These are phyloP conservation scores for Lepidothrix coronata DNA, from an alignment of 2,113 vertebrate species.

Conservation along the genomic window DNA sequence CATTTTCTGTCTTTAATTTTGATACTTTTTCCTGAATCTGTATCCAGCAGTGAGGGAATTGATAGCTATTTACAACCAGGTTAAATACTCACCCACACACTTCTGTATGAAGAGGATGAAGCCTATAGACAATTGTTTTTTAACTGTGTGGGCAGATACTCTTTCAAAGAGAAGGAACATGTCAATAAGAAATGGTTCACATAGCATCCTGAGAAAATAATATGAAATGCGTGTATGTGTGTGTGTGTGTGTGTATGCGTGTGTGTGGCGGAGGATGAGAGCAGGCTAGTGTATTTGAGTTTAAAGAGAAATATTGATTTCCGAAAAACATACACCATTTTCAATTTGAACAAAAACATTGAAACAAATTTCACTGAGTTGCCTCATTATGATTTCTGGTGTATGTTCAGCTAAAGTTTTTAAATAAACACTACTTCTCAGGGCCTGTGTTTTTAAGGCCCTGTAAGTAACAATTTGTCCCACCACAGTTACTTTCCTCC, in stretches of 20 bases:
- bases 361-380: neutral
- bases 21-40: neutral
- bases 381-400: neutral
- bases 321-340: neutral
- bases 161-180: neutral
- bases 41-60: neutral
- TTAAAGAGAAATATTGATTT: neutral
- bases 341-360: neutral
- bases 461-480: neutral
- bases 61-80: neutral
- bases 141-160: neutral
- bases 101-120: neutral
- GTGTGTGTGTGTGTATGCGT: fast-evolving
- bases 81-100: neutral
- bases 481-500: neutral
- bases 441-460: neutral
- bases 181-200: neutral
- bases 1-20: neutral
- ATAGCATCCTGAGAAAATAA: neutral
- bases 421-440: neutral
- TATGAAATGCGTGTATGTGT: neutral
- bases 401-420: neutral
- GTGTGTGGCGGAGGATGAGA: neutral
- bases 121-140: neutral
- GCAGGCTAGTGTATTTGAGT: neutral